Base-by-base conservation (phyloP, 2,888 invertebrate species). In the Pyrochroa serraticornis region DNA sequence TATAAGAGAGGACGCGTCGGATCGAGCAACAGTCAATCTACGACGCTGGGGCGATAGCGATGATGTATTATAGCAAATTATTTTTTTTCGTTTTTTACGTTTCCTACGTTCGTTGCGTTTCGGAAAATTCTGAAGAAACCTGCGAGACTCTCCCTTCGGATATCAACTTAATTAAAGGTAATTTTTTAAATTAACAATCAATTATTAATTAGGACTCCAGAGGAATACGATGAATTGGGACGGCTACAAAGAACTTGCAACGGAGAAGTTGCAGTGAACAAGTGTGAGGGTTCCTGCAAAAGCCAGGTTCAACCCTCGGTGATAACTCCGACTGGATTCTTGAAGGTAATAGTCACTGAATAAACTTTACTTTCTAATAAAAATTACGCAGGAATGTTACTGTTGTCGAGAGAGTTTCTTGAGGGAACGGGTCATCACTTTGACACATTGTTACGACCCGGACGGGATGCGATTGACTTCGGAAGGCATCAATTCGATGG, bases 301-400 rank as follows among this genome's bases (percentile, higher is more conserved):
- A 96, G 95, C 64, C 93, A 93, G 81, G 93, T 95, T 43, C 92
- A 94, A 72, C 95, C 95, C 1, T 94, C 93, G 45, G 93, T 95
- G 33, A 88, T 91, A 56, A 90, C 93, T 9, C 87, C 92, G 3
- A 93, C 93, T 37, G 95, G 95, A 68, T 95, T 95, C 81, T 82
- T 92, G 62, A 95, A 95, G 86, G 92, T 91, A 79, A 46, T 44
- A 57, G 52, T 8, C 13, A 42, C 39, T 22, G 22, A 47, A 34
- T 22, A 42, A 30, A 14, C 10, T 46, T n/a, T 35, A 7, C 13
- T 30, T 13, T 42, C 12, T 44, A 43, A 10, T 14, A 39, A 45
- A 13, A 47, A 30, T 37, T 9, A 7, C 12, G 33, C 76, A 92
- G 94, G 94, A 95, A 81, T 95, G 95, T 76, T 93, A 89, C 74